Evolutionary conservation across 1,140 invertebrate genomes (phyloP).

Genomic region (Rhopalosiphum padi): DNA sequence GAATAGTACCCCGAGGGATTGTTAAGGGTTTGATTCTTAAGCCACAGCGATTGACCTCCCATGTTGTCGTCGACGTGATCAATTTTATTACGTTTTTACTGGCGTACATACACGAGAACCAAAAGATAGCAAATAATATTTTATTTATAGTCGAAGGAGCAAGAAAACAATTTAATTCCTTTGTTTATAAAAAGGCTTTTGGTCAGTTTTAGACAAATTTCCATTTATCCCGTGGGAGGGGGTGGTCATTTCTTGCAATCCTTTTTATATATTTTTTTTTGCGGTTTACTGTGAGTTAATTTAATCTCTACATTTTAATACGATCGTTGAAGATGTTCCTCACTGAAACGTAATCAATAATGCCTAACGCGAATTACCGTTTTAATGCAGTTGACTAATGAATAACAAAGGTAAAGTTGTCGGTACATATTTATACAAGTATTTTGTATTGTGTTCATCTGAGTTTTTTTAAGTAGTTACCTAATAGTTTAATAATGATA

Average conservation of each 20-base stretch:
- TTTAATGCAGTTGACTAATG: neutral
- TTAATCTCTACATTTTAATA: neutral
- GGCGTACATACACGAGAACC: neutral
- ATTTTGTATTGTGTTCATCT: neutral
- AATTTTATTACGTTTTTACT: conserved; percentile 41
- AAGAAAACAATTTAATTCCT: neutral
- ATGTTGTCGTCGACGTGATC: neutral
- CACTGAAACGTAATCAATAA: neutral
- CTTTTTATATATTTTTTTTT: neutral
- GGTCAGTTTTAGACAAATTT: neutral
- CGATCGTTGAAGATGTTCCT: neutral
- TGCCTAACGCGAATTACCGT: neutral
- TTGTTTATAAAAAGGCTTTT: neutral
- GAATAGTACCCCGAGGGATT: conserved; percentile 11
- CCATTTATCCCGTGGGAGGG: neutral
- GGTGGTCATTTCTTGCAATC: neutral
- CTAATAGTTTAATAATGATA: neutral
- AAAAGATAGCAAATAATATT: neutral
- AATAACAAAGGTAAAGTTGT: neutral
- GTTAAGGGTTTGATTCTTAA: conserved; percentile 10
- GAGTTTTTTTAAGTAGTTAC: neutral
- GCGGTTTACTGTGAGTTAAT: neutral
- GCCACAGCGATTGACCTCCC: neutral
- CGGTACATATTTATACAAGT: neutral
- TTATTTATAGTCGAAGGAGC: neutral